These are phyloP conservation scores for Lysandra bellargus DNA, from an alignment of 2,888 invertebrate genomes.

Conservation along the genomic window DNA sequence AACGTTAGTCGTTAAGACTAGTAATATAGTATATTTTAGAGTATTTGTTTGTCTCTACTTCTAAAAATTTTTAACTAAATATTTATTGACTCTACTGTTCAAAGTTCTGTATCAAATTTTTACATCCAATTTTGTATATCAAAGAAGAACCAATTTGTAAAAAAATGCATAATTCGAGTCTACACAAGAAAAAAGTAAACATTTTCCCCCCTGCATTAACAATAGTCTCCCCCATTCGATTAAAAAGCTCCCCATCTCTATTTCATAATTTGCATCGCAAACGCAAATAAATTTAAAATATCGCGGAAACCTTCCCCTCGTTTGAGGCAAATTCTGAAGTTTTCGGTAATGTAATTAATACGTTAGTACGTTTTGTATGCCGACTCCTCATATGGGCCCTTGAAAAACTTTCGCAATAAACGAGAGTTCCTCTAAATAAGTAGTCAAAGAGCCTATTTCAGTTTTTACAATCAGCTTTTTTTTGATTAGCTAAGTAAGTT, in stretches of 20 bases:
- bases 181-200: constrained; percentile 60
- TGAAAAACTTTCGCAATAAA: constrained; percentile 6
- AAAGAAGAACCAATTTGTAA: constrained; percentile 37
- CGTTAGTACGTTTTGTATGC: constrained; percentile 2
- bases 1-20: too few species aligned
- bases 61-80: too few species aligned
- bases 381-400: constrained; percentile 4
- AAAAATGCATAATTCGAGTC: constrained; percentile 43
- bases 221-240: constrained; percentile 71
- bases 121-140: constrained; percentile 34
- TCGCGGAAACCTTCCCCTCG: constrained; percentile 68
- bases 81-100: background rate
- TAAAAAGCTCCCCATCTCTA: constrained; percentile 69
- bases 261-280: constrained; percentile 78
- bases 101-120: background rate
- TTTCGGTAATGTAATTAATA: constrained; percentile 36
- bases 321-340: constrained; percentile 58
- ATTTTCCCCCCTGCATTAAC: constrained; percentile 60
- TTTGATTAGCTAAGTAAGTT: background rate
- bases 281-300: constrained; percentile 79
- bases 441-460: background rate
- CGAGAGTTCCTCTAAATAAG: background rate
- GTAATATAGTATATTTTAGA: too few species aligned
- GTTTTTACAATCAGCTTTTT: constrained; percentile 1
- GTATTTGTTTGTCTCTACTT: too few species aligned